These are phyloP conservation scores for Heterodera filipjevi DNA, from an alignment of 2,888 invertebrate genomes.

Conservation along the genomic window DNA sequence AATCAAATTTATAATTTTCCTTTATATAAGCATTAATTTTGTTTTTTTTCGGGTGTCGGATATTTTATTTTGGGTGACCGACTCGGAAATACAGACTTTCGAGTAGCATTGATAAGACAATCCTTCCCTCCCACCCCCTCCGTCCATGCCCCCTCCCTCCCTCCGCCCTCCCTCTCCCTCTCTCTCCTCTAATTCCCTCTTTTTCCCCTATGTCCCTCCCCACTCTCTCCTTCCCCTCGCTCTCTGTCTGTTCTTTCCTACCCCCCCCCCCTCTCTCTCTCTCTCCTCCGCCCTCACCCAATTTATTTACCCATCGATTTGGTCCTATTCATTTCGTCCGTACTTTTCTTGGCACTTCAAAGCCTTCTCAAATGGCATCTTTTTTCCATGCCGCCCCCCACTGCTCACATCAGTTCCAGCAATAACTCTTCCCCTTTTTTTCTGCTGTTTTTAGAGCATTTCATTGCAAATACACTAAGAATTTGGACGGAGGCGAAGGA, in stretches of 20 bases:
- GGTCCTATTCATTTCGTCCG: neutral
- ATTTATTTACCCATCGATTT: neutral
- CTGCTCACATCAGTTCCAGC: neutral
- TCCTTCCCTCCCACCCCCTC: neutral
- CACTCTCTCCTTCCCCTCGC: neutral
- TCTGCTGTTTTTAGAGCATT: neutral
- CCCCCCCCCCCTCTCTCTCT: neutral
- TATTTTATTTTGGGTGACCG: no score
- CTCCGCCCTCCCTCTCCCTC: no score
- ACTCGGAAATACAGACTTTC: no score
- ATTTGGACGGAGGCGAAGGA: neutral
- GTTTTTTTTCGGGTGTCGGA: no score
- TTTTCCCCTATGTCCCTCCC: neutral
- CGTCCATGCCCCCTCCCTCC: neutral
- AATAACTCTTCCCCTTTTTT: neutral
- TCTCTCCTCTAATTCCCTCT: no score
- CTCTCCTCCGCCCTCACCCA: no score
- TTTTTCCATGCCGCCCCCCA: neutral
- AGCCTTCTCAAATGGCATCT: neutral
- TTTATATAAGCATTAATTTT: no score
- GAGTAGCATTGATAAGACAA: neutral
- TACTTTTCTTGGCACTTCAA: neutral
- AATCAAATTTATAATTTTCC: no score
- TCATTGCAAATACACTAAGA: neutral
- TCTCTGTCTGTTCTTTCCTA: neutral